Conservation (phyloP, 2,113 vertebrate species). For the Stigmatopora argus region DNA sequence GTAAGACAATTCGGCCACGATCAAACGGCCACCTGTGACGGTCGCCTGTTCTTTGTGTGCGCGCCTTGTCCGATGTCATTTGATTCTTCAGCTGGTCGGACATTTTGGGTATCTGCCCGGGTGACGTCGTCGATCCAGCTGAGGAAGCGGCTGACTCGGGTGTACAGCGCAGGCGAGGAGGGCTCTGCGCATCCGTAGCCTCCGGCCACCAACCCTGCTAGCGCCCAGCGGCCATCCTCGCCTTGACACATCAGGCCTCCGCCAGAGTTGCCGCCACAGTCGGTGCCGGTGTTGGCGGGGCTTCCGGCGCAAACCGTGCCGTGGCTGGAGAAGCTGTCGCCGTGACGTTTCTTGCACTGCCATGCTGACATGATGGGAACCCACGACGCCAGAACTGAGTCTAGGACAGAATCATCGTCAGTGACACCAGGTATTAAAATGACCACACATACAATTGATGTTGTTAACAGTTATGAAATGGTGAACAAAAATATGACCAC, state of each 20-base stretch:
- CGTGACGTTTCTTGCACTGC: constrained; percentile 78
- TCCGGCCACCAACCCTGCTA: constrained; percentile 80
- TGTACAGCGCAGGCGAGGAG: constrained; percentile 81
- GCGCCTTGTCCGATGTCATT: constrained; percentile 37
- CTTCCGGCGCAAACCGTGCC: constrained; percentile 84
- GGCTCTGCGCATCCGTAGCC: constrained; percentile 82
- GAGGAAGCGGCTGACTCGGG: constrained; percentile 79
- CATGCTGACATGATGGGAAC: constrained; percentile 80
- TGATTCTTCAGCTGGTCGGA: neutral
- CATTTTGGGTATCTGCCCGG: neutral
- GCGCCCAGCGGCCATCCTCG: constrained; percentile 76
- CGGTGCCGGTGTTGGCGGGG: constrained; percentile 77
- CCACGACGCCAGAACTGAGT: constrained; percentile 76
- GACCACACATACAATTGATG: neutral
- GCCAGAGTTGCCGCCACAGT: constrained; percentile 83
- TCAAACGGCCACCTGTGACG: constrained; percentile 44
- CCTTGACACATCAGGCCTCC: constrained; percentile 83
- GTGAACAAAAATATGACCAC: too few relatives aligned
- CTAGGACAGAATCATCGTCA: constrained; percentile 35
- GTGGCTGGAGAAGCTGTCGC: constrained; percentile 79
- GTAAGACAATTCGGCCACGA: constrained; percentile 42
- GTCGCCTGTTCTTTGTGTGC: constrained; percentile 21
- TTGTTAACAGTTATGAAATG: too few relatives aligned
- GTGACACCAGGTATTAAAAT: neutral
- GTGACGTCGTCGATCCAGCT: constrained; percentile 80